Conservation (phyloP, 2,888 invertebrate species). For the Aethes cnicana region DNA sequence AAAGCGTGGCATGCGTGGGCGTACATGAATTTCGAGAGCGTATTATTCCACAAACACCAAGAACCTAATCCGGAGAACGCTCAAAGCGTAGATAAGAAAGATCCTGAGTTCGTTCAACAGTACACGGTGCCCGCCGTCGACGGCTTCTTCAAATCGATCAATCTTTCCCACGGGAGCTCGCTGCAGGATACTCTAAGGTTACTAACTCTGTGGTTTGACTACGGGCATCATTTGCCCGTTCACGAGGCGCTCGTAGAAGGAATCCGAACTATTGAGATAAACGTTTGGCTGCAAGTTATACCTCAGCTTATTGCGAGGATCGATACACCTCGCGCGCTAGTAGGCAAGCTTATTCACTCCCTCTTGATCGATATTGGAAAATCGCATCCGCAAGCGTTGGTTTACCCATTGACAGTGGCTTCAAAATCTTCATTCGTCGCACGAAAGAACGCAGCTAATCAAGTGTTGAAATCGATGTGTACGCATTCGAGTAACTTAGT, state of each 20-base stretch:
- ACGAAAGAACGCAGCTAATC: conserved; percentile 95
- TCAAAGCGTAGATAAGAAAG: conserved; percentile 46
- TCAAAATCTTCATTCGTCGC: conserved; percentile 95
- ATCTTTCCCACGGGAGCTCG: conserved; percentile 94
- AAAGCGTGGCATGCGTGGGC: conserved; percentile 99
- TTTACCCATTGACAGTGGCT: conserved; percentile 98
- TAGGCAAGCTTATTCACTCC: conserved; percentile 95
- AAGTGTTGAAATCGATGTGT: conserved; percentile 96
- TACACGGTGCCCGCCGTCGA: conserved; percentile 97
- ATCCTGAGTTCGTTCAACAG: conserved; percentile 84
- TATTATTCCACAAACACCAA: conserved; percentile 84
- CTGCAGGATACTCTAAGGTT: conserved; percentile 98
- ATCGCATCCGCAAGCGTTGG: conserved; percentile 97
- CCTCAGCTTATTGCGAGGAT: conserved; percentile 99
- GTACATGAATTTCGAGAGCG: conserved; percentile 98
- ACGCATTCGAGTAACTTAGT: conserved; percentile 96
- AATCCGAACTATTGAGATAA: conserved; percentile 95
- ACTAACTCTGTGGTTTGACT: conserved; percentile 98
- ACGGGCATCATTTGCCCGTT: conserved; percentile 96
- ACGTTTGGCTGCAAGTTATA: conserved; percentile 99
- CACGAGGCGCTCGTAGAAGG: conserved; percentile 96
- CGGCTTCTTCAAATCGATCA: conserved; percentile 97
- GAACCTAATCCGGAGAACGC: conserved; percentile 55
- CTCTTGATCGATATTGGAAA: conserved; percentile 98
- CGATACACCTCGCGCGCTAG: conserved; percentile 94